Evolutionary conservation across 2,797 vertebrate species (phyloP).

Genomic region (Rallus crepitans): DNA sequence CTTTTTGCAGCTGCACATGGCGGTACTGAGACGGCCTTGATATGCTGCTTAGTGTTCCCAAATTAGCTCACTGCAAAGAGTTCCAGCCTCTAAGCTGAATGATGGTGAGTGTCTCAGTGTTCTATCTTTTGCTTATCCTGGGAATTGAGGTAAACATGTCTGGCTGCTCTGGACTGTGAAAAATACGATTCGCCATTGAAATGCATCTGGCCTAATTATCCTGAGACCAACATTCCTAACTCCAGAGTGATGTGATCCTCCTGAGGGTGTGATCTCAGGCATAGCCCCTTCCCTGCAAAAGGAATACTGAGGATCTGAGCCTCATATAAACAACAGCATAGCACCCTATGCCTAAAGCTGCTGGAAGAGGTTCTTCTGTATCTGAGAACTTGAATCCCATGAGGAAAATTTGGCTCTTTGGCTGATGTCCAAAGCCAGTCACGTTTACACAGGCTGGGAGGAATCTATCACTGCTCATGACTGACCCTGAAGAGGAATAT

Average conservation of each 20-base stretch:
- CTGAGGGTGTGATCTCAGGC: conserved; percentile 32
- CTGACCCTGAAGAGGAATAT: conserved; percentile 5
- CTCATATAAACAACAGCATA: neutral
- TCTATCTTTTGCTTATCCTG: conserved; percentile 37
- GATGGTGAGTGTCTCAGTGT: neutral
- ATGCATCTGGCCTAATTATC: conserved; percentile 36
- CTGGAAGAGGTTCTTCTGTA: conserved; percentile 9
- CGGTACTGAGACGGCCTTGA: neutral
- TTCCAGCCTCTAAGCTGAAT: conserved; percentile 23
- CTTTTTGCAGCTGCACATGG: conserved; percentile 47
- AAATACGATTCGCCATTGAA: conserved; percentile 43
- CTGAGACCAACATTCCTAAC: conserved; percentile 22
- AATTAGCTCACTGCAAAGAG: conserved; percentile 48
- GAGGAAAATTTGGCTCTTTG: conserved; percentile 26
- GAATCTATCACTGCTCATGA: neutral
- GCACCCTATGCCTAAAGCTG: neutral
- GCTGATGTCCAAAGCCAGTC: neutral
- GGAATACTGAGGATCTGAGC: neutral
- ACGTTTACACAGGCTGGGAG: neutral
- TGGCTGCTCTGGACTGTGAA: neutral
- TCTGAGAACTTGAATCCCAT: neutral
- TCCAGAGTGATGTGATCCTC: neutral
- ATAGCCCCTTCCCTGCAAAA: neutral
- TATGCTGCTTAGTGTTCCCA: conserved; percentile 14
- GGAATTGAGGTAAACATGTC: conserved; percentile 49